Base-by-base conservation (phyloP, 1,140 invertebrate genomes). In the Gryon sp. region DNA sequence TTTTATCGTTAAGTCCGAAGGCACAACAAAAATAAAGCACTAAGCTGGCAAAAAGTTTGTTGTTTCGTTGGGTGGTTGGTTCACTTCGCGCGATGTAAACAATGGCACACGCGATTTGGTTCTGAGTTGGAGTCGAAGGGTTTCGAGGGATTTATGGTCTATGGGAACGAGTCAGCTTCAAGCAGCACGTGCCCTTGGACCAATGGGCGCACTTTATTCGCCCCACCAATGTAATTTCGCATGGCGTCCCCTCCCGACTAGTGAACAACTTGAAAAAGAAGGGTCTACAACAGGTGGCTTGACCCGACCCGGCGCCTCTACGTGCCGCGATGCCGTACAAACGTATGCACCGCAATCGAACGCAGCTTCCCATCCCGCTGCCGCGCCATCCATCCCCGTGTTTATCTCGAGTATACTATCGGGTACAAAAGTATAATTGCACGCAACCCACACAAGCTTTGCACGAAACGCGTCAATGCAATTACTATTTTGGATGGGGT, bases 261-360 rank as follows among this genome's bases (percentile, higher is more conserved):
- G 55, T 24, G 46, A 32, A 2, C 36, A 32, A 43, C 22, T 57
- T 36, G 43, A 66, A n/a, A n/a, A n/a, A 60, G 74, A 60, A 41
- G 68, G 36, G 46, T 43, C 66, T 46, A 83, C 83, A 88, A 88
- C 87, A 88, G 87, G 87, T 88, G 86, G 85, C 80, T 79, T 80
- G 78, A 83, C 83, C 65, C 65, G 52, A 69, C 60, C 62, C 62
- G 75, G 75, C 75, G 66, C 75, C 60, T 76, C 60, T 12, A 55
- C 62, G 73, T 62, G 45, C 60, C 59, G 24, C 41, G 53, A 52
- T 66, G 34, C 62, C 48, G 22, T 66, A 53, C 40, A 59, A 50
- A 53, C 36, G 45, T 74, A 66, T 24, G 28, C 50, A 55, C 34
- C 59, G 19, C 59, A 63, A 57, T 65, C 50, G 18, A 43, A 50